These are phyloP conservation scores for Catonia carolina DNA, from an alignment of 2,888 invertebrate genomes.

Conservation along the genomic window DNA sequence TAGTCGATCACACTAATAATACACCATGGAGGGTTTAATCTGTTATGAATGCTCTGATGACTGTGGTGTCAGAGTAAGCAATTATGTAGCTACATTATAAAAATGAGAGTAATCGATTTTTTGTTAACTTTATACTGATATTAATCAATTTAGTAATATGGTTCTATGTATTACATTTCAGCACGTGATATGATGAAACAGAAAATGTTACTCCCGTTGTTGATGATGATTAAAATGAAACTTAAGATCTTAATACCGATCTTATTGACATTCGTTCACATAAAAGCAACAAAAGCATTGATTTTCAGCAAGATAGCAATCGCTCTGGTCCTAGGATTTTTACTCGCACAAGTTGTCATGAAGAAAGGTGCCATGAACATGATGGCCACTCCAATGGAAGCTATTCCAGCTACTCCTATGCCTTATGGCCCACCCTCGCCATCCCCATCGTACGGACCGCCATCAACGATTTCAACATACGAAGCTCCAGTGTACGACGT, in stretches of 20 bases:
- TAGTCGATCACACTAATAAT: no score
- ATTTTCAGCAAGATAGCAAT: conserved; percentile 79
- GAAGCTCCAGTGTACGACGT: conserved; percentile 12
- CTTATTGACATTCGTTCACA: conserved; percentile 66
- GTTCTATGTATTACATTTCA: no score
- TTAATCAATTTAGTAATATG: no score
- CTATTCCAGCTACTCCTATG: conserved; percentile 50
- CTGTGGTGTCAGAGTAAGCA: no score
- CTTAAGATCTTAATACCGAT: conserved; percentile 79
- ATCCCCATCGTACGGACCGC: conserved; percentile 28
- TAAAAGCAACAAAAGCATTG: conserved; percentile 77
- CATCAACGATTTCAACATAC: conserved; percentile 23
- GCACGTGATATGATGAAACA: conserved; percentile 70
- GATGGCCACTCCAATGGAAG: conserved; percentile 46
- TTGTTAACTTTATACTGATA: no score
- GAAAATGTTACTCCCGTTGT: conserved; percentile 70
- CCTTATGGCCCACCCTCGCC: conserved; percentile 45
- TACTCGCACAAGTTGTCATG: conserved; percentile 64
- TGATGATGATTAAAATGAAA: conserved; percentile 73
- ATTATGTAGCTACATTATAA: no score
- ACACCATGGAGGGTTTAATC: no score
- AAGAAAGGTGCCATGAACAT: conserved; percentile 45
- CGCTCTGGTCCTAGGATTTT: conserved; percentile 70
- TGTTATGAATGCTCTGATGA: no score
- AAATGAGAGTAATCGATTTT: no score